Base-by-base conservation (phyloP, 2,113 vertebrate species). In the Progne subis region DNA sequence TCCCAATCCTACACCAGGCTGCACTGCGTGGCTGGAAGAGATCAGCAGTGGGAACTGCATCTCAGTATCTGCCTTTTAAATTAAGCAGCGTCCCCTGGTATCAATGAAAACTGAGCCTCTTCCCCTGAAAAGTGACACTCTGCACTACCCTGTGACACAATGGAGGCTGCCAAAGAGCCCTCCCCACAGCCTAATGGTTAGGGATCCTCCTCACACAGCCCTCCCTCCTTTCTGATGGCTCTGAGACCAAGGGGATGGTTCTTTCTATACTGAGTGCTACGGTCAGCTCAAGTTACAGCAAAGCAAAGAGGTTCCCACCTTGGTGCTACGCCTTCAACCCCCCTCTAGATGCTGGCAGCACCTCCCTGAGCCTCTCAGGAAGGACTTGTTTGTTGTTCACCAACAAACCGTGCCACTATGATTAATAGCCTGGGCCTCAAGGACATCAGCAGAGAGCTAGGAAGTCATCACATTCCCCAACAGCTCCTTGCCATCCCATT, bases 11-110 rank as follows among this genome's bases (percentile, higher is more conserved):
- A 52, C 43, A 68, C 44, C n/a, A 86, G 44, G 52, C 68, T 77
- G 68, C 46, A 61, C 21, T 82, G 69, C 67, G 67, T 69, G 59
- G 37, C 70, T 76, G 46, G 28, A 89, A 63, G 43, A 85, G 59
- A 82, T 67, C 47, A 70, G 32, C 41, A 61, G 25, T 5, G 5
- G 24, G 88, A 94, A 92, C 39, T 11, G 2, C 80, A 56, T 31
- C 34, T 61, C 8, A 0, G 18, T 41, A 95, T 97, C 77, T 95
- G 93, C 92, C 88, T 97, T 96, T 96, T 74, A 94, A 94, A 95
- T 95, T 34, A 96, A 92, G 82, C 43, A 96, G 55, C 60, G n/a
- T 46, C 31, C 68, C 32, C 37, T 2, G 6, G 43, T 78, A 92
- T 64, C 57, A 60, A 68, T 71, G 94, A 95, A 97, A 97, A 88